These are phyloP conservation scores for Pseudoips prasinana DNA, from an alignment of 2,888 invertebrate species.

Conservation along the genomic window DNA sequence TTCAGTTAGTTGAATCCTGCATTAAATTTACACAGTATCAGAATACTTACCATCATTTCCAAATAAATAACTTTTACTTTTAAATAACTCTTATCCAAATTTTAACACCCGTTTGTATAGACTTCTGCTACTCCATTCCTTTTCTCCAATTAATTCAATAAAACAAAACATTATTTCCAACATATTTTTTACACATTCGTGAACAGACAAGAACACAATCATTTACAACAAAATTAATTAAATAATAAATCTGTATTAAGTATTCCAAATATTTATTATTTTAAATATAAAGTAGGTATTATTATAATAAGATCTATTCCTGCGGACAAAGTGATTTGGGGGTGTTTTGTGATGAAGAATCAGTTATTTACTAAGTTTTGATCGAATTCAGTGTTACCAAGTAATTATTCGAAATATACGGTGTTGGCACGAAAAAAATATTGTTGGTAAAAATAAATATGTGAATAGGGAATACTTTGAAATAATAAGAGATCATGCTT, in stretches of 20 bases:
- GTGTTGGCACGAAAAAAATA: background rate
- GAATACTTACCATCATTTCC: no score
- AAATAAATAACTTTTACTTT: no score
- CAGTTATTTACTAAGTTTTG: slow-evolving; percentile 26
- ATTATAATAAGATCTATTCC: slow-evolving; percentile 54
- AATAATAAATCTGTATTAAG: slow-evolving; percentile 62
- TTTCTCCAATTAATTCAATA: no score
- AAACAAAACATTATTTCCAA: slow-evolving; percentile 41
- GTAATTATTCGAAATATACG: background rate
- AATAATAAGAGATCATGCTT: slow-evolving; percentile 11
- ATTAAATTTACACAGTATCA: no score
- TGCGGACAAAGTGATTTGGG: slow-evolving; percentile 46
- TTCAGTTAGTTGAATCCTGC: no score
- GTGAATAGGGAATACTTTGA: slow-evolving; percentile 18
- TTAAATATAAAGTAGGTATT: slow-evolving; percentile 51
- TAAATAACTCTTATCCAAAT: no score
- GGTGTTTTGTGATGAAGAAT: slow-evolving; percentile 32
- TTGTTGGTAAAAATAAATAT: no score
- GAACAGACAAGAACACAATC: slow-evolving; percentile 58
- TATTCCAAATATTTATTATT: slow-evolving; percentile 57
- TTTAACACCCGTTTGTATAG: no score
- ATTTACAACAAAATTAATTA: slow-evolving; percentile 68
- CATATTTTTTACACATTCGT: slow-evolving; percentile 61
- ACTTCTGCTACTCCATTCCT: no score
- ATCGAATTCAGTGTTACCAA: slow-evolving; percentile 34